Base-by-base conservation (phyloP, 2,113 vertebrate species). In the Ursus arctos region DNA sequence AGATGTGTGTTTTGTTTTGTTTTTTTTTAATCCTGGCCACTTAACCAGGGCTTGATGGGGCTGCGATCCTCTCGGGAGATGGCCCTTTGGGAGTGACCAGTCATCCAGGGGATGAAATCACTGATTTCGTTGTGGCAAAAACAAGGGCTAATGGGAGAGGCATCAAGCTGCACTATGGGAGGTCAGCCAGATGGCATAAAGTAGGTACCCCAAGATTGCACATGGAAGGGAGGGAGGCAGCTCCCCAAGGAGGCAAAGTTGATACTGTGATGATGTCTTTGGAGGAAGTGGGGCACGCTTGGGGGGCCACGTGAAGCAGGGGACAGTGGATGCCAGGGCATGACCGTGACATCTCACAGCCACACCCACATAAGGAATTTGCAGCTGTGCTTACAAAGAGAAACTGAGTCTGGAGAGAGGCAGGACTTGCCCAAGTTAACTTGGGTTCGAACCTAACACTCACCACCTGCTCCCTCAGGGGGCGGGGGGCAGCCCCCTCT, bases 401-500 rank as follows among this genome's bases (percentile, higher is more conserved):
- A 89, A 65, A 40, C n/a, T 49, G 40, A 63, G 19, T 81, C 53
- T 82, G 16, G 12, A 81, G 40, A 26, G 2, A 16, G 59, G 36
- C 22, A 93, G 33, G 57, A 69, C 57, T 43, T 59, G 31, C 15
- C 19, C 18, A 31, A 47, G 67, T 26, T 86, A 28, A 43, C 16
- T 26, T 2, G 0, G 49, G 22, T 61, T 92, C 69, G 69, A 55
- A 55, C 40, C n/a, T 81, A 65, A 61, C 22, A 76, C 84, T 84
- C 28, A 49, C 61, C 11, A 15, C n/a, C 43, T 10, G 1, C 22
- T 13, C 61, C 51, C 12, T n/a, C 1, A 0, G 4, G 22, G n/a
- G 69, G 16, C 33, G 47, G 69, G 33, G n/a, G 33, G 3, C 47
- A 6, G 43, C 31, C 51, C 28, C 31, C 59, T 91, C 63, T 3